Evolutionary conservation across 2,888 invertebrate genomes (phyloP).

Genomic region (Caenorhabditis sp.): DNA sequence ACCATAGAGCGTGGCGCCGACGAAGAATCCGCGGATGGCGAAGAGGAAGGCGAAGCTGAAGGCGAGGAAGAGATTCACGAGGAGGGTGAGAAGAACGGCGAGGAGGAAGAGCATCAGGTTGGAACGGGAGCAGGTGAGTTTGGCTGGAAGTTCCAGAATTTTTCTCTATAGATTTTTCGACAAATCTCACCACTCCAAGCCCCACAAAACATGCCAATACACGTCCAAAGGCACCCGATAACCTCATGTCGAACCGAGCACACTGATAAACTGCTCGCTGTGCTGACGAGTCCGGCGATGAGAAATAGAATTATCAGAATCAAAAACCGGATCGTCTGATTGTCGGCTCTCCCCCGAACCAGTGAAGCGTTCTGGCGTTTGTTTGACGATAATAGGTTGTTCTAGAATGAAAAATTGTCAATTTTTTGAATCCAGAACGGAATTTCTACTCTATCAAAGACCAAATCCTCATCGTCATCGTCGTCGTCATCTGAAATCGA

Average conservation of each 20-base stretch:
- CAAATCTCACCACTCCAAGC: conserved; percentile 45
- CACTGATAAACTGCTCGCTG: conserved; percentile 13
- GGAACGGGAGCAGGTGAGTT: conserved; percentile 42
- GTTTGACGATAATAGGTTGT: conserved; percentile 45
- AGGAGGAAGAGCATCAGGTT: conserved; percentile 62
- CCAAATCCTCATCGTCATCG: conserved; percentile 57
- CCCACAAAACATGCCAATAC: conserved; percentile 61
- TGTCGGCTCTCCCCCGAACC: conserved; percentile 58
- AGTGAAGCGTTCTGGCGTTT: conserved; percentile 50
- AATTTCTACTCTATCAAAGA: conserved; percentile 61
- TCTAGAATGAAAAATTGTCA: conserved; percentile 28
- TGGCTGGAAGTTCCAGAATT: conserved; percentile 39
- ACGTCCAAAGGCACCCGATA: conserved; percentile 61
- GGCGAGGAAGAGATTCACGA: conserved; percentile 37
- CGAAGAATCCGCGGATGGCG: conserved; percentile 58
- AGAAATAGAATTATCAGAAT: conserved; percentile 48
- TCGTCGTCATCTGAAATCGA: conserved; percentile 62
- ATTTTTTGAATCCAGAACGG: not conserved
- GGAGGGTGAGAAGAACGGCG: conserved; percentile 25
- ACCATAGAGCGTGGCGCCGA: conserved; percentile 56
- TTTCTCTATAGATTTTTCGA: too few species aligned
- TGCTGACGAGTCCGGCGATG: conserved; percentile 48
- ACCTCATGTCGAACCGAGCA: conserved; percentile 52
- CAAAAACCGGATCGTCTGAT: conserved; percentile 47
- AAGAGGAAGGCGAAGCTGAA: conserved; percentile 50